Evolutionary conservation across 2,888 invertebrate genomes (phyloP).

Genomic region (Tiphia femorata): DNA sequence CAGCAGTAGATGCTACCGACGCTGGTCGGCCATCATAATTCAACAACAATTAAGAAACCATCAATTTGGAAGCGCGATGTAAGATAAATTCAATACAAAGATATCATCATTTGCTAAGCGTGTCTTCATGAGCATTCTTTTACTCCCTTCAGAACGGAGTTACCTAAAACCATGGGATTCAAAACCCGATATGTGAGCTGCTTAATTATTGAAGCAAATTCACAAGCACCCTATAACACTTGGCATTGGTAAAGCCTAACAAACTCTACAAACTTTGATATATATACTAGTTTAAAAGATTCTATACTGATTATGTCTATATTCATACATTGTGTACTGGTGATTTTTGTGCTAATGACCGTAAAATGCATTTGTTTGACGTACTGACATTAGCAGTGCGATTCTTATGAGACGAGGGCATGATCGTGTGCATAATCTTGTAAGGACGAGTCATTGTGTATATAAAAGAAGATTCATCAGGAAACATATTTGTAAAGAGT

Average conservation of each 20-base stretch:
- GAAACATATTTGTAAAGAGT: slow-evolving; percentile 41
- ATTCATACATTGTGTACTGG: slow-evolving; percentile 36
- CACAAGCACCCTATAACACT: slow-evolving; percentile 24
- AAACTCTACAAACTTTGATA: slow-evolving; percentile 19
- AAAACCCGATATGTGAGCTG: slow-evolving; percentile 5
- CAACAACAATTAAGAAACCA: slow-evolving; percentile 13
- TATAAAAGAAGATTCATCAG: slow-evolving; percentile 30
- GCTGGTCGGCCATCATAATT: slow-evolving; percentile 24
- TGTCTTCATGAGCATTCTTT: slow-evolving; percentile 15
- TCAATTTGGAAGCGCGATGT: slow-evolving; percentile 5
- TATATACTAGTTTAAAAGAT: slow-evolving; percentile 28
- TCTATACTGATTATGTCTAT: slow-evolving; percentile 31
- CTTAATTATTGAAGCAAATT: slow-evolving; percentile 19
- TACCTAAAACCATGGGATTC: slow-evolving; percentile 6
- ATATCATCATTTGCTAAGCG: slow-evolving; percentile 9
- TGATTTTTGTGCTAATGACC: slow-evolving; percentile 22
- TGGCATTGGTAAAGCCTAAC: slow-evolving; percentile 35
- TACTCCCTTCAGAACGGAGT: not conserved
- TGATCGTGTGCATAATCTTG: slow-evolving; percentile 33
- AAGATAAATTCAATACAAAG: slow-evolving; percentile 14
- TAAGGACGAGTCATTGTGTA: slow-evolving; percentile 35
- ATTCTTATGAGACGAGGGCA: slow-evolving; percentile 33
- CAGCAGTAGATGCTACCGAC: slow-evolving; percentile 28
- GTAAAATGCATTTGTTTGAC: slow-evolving; percentile 16
- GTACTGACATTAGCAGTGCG: slow-evolving; percentile 35